Percentiles rank a stretch among this genome's conserved stretches.
These are phyloP conservation scores for Lepidurus arcticus DNA, from an alignment of 1,140 invertebrate species.

Conservation along the genomic window DNA sequence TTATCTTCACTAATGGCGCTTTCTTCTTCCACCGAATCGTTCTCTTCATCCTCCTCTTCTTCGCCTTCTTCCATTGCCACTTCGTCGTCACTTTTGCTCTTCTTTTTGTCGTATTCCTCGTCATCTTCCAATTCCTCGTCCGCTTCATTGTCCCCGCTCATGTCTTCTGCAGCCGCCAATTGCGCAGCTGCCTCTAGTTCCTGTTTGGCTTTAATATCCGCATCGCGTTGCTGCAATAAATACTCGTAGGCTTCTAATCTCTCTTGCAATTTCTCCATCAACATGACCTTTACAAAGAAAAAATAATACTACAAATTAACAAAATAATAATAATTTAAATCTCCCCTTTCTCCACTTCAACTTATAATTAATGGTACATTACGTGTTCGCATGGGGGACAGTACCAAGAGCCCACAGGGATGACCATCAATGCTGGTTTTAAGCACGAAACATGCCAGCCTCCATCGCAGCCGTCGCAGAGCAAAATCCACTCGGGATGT, in stretches of 20 bases:
- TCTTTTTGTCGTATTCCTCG: constrained; percentile 37
- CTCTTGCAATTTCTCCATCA: constrained; percentile 64
- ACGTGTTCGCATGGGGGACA: constrained; percentile 91
- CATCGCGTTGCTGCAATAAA: constrained; percentile 54
- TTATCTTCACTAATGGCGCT: constrained; percentile 28
- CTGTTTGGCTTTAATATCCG: constrained; percentile 31
- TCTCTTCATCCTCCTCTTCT: constrained; percentile 37
- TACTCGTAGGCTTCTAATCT: constrained; percentile 49
- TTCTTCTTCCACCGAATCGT: constrained; percentile 38
- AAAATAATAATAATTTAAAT: not conserved
- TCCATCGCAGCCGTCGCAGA: constrained; percentile 89
- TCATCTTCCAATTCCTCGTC: constrained; percentile 33
- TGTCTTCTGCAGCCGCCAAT: constrained; percentile 48
- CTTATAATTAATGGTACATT: constrained; percentile 35
- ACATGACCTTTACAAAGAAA: constrained; percentile 52
- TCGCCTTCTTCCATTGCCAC: constrained; percentile 30
- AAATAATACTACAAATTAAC: constrained; percentile 29
- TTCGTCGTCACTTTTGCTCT: constrained; percentile 33
- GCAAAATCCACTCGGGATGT: constrained; percentile 90
- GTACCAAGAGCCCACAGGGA: constrained; percentile 95
- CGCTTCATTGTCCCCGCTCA: constrained; percentile 31
- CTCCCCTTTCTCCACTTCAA: not conserved
- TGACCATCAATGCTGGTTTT: constrained; percentile 78
- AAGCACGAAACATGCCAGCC: constrained; percentile 93
- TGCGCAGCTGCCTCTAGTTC: constrained; percentile 46